Conservation (phyloP, 2,888 invertebrate species). For the Synergus umbraculus region DNA sequence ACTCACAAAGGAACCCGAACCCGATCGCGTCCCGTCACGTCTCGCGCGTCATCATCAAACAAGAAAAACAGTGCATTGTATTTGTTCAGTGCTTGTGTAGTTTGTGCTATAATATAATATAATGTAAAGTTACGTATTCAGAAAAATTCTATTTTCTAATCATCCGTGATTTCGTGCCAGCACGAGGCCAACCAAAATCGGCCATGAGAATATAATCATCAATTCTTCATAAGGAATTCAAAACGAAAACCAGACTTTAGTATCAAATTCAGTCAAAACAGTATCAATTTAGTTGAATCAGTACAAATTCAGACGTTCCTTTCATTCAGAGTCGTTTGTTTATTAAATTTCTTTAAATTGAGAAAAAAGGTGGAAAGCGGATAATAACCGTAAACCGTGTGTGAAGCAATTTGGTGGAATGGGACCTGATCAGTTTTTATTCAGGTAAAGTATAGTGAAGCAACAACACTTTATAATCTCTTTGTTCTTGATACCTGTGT, state of each 20-base stretch:
- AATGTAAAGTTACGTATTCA: no score
- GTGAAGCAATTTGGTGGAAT: background rate
- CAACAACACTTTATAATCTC: no score
- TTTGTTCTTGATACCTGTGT: no score
- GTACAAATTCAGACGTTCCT: no score
- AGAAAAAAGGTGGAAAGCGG: background rate
- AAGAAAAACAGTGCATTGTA: slow-evolving; percentile 3
- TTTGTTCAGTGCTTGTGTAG: slow-evolving; percentile 57
- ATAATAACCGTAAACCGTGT: background rate
- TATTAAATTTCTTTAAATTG: no score
- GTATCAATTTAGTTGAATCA: no score
- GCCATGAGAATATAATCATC: background rate
- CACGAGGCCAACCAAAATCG: slow-evolving; percentile 6
- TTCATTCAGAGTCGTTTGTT: no score
- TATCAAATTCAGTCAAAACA: no score
- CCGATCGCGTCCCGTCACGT: slow-evolving; percentile 8
- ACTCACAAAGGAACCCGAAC: slow-evolving; percentile 35
- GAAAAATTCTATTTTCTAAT: background rate
- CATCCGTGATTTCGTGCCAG: slow-evolving; percentile 10
- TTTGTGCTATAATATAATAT: slow-evolving; percentile 43
- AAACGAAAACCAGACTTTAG: no score
- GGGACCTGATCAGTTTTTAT: background rate
- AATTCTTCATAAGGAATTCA: background rate
- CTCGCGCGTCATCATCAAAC: background rate
- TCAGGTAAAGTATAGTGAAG: background rate